Evolutionary conservation across 2,113 vertebrate genomes (phyloP).

Genomic region (Tyrannus savana): DNA sequence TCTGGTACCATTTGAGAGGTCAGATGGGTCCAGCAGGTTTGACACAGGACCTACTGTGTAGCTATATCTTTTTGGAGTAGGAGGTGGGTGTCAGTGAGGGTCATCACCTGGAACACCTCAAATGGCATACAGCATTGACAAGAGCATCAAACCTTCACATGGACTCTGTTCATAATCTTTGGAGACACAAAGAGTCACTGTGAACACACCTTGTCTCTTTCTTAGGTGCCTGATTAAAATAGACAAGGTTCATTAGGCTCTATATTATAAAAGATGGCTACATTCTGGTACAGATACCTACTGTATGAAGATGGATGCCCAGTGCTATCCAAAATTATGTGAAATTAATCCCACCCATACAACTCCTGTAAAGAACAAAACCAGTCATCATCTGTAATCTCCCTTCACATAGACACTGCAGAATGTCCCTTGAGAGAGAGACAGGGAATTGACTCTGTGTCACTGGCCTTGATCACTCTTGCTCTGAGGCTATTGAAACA

Average conservation of each 20-base stretch:
- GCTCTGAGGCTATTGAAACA: conserved; percentile 31
- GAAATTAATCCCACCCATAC: neutral
- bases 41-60: neutral
- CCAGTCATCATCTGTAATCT: neutral
- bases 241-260: neutral
- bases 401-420: neutral
- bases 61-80: neutral
- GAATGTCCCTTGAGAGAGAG: neutral
- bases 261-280: neutral
- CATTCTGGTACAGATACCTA: neutral
- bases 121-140: neutral
- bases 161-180: neutral
- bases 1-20: neutral
- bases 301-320: neutral
- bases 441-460: neutral
- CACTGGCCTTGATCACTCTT: conserved; percentile 43
- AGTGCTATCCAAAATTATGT: neutral
- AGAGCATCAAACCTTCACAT: neutral
- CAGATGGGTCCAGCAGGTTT: neutral
- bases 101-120: neutral
- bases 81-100: neutral
- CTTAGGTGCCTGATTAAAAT: neutral
- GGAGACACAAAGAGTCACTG: neutral
- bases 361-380: neutral
- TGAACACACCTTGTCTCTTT: neutral